Evolutionary conservation across 2,113 vertebrate species (phyloP).

Genomic region (Hiodon tergisus): DNA sequence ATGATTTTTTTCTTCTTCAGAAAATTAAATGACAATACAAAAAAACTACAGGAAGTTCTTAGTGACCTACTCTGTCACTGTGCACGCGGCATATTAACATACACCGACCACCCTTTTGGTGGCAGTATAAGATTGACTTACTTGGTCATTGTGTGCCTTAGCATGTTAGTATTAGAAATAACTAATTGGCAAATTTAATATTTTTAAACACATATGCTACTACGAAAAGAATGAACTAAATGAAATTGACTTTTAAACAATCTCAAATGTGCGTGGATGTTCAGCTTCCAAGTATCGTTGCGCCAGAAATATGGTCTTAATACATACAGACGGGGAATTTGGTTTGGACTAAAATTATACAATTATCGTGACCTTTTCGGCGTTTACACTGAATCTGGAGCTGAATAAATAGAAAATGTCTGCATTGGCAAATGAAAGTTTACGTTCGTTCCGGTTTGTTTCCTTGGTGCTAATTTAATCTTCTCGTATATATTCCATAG

Average conservation of each 20-base stretch:
- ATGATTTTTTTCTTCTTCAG: no score
- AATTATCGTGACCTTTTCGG: not conserved
- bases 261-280: no score
- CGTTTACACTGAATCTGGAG: not conserved
- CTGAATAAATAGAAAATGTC: slow-evolving; percentile 4
- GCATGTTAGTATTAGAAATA: not conserved
- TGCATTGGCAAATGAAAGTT: not conserved
- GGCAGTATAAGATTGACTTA: not conserved
- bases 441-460: not conserved
- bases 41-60: not conserved
- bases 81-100: not conserved
- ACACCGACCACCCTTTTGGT: slow-evolving; percentile 5
- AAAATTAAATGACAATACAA: no score
- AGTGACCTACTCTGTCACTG: no score
- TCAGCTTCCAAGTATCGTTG: not conserved
- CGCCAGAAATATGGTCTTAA: not conserved
- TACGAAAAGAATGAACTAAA: not conserved
- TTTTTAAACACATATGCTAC: no score
- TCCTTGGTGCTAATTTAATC: not conserved
- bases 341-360: not conserved
- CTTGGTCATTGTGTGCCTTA: not conserved
- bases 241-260: not conserved
- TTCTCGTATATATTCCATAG: slow-evolving; percentile 6
- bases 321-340: not conserved
- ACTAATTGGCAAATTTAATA: no score